A percentile compares a stretch with the other conserved stretches of the same genome.
These are phyloP conservation scores for Brachyhypopomus gauderio DNA, from an alignment of 2,113 vertebrate species.

Conservation along the genomic window DNA sequence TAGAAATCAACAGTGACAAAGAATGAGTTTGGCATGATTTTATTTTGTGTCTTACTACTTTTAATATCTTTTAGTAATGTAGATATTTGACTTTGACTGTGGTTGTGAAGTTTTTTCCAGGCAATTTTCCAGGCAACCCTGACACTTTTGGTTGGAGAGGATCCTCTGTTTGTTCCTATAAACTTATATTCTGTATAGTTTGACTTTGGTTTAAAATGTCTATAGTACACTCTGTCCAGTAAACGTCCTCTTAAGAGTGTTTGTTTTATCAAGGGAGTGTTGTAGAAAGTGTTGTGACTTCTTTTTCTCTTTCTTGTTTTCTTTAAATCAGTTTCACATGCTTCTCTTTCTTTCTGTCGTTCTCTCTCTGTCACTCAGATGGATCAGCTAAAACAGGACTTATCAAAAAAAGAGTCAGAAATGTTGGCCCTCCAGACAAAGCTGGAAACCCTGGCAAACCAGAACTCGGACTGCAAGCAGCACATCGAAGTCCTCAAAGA, in stretches of 20 bases:
- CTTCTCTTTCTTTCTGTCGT: slow-evolving; percentile 14
- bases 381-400: slow-evolving; percentile 93
- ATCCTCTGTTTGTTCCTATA: not conserved
- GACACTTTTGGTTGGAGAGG: not conserved
- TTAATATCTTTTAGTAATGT: not conserved
- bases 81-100: slow-evolving; percentile 5
- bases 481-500: slow-evolving; percentile 99
- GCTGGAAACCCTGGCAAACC: slow-evolving; percentile 96
- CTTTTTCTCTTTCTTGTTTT: slow-evolving; percentile 21
- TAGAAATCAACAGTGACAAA: not conserved
- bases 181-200: not conserved
- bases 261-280: not conserved
- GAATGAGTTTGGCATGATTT: no score
- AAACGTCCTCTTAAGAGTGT: not conserved
- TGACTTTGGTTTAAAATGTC: not conserved
- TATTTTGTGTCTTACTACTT: no score
- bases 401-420: slow-evolving; percentile 96
- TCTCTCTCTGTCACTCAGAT: slow-evolving; percentile 75
- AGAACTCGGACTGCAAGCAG: slow-evolving; percentile 98
- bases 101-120: not conserved
- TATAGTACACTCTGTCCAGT: not conserved
- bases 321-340: not conserved
- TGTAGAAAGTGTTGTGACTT: not conserved
- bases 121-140: not conserved
- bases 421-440: slow-evolving; percentile 98